Percentiles rank a stretch among this genome's conserved stretches.
These are phyloP conservation scores for Caenorhabditis angaria DNA, from an alignment of 2,888 invertebrate species.

Conservation along the genomic window DNA sequence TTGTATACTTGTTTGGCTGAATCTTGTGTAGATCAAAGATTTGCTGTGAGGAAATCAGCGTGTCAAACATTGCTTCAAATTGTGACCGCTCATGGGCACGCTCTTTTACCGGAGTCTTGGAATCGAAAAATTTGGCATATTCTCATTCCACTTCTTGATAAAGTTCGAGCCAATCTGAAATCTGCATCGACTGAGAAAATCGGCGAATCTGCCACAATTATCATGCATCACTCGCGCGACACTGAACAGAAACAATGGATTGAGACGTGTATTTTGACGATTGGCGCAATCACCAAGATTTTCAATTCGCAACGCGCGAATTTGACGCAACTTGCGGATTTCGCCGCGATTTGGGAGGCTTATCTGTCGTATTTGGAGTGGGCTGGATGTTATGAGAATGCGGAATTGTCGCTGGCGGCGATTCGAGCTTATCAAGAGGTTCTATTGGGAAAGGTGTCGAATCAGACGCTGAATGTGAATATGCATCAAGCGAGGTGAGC, in stretches of 20 bases:
- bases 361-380: conserved; percentile 92
- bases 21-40: conserved; percentile 91
- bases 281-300: conserved; percentile 72
- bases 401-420: conserved; percentile 90
- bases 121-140: conserved; percentile 93
- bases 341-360: conserved; percentile 90
- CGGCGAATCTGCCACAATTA: conserved; percentile 78
- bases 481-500: conserved; percentile 27
- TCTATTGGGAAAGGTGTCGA: conserved; percentile 51
- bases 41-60: conserved; percentile 89
- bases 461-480: conserved; percentile 60
- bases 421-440: conserved; percentile 92
- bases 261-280: conserved; percentile 71
- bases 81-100: conserved; percentile 83
- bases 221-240: conserved; percentile 96
- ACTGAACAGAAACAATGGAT: conserved; percentile 79
- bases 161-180: conserved; percentile 79
- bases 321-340: conserved; percentile 79
- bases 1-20: conserved; percentile 74
- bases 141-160: conserved; percentile 90
- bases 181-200: conserved; percentile 62
- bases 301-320: conserved; percentile 66
- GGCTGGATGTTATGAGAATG: conserved; percentile 86
- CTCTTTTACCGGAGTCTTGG: conserved; percentile 76
- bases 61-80: conserved; percentile 97